A percentile compares a stretch with the other conserved stretches of the same genome.
Conservation (phyloP, 1,140 invertebrate species). For the Apis cerana region DNA sequence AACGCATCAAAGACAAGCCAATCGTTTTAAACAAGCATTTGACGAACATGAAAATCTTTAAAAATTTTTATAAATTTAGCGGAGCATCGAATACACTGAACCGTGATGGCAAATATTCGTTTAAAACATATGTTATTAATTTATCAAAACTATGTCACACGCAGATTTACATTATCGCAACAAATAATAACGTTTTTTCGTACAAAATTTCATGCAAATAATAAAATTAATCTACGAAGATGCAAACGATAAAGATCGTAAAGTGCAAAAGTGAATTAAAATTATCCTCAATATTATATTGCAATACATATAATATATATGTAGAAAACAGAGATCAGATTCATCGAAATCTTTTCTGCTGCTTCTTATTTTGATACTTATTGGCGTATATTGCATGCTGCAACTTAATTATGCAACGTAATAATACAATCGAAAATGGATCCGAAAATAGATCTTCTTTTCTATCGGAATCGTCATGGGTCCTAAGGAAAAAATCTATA, state of each 20-base stretch:
- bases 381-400: not conserved
- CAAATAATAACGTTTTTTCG: not conserved
- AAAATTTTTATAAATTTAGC: not conserved
- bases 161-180: not conserved
- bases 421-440: not conserved
- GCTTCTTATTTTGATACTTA: not conserved
- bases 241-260: not conserved
- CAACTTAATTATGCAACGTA: not conserved
- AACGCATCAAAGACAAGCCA: not conserved
- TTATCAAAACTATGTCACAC: not conserved
- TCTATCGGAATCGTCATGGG: slow-evolving; percentile 32
- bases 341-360: not conserved
- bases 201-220: not conserved
- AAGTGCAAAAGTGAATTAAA: not conserved
- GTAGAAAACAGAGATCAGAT: not conserved
- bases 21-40: slow-evolving; percentile 1
- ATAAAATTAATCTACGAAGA: not conserved
- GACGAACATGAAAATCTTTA: no score
- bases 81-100: not conserved
- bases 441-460: not conserved
- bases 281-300: no score
- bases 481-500: slow-evolving; percentile 30
- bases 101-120: not conserved
- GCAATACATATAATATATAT: not conserved
- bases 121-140: not conserved